Evolutionary conservation across 2,888 invertebrate genomes (phyloP), one percentile per base, ranked within the genome.

Genomic region (Drosophila multiciliata): DNA sequence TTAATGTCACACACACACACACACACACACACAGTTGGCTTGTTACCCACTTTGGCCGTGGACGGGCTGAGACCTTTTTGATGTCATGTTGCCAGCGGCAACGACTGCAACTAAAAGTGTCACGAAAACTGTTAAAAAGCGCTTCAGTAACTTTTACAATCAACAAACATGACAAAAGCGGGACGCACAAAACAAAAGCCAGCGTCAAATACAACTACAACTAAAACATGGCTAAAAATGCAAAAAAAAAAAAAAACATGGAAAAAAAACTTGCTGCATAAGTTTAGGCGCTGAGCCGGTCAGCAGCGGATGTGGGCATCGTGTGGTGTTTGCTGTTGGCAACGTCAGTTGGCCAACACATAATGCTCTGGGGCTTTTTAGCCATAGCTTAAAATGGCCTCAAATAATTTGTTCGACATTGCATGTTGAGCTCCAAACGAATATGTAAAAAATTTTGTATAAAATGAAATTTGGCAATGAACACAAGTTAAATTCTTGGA

Each of bases 111-210:
- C 78, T 54, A 65, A 62, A 73, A 85, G 83, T 87, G 85, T 85
- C 86, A 83, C 78, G 68, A 80, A 75, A 85, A 86, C 86, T 87
- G 86, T 85, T 85, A 80, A 87, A 85, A 89, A 89, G 90, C 88
- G 90, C 83, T 85, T 83, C 75, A 89, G 71, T 73, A 85, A 85
- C 90, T 85, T 85, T 87, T 73, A 80, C 90, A 85, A 85, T 89
- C 85, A 85, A 78, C 88, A 85, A 89, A 85, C 85, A 89, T 85
- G 85, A 85, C 89, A 85, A 87, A 84, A 87, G 84, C 87, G 82
- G 79, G 67, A 75, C 64, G 82, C 65, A 40, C 59, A 50, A 69
- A 67, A 84, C 73, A 82, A 87, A 87, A 75, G 64, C 74, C 75
- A 87, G 83, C 85, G 85, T 87, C 89, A 89, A 80, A 73, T 54